phyloP scores from a whole-genome alignment of 2,113 vertebrate species.

The Etia nguti region DNA sequence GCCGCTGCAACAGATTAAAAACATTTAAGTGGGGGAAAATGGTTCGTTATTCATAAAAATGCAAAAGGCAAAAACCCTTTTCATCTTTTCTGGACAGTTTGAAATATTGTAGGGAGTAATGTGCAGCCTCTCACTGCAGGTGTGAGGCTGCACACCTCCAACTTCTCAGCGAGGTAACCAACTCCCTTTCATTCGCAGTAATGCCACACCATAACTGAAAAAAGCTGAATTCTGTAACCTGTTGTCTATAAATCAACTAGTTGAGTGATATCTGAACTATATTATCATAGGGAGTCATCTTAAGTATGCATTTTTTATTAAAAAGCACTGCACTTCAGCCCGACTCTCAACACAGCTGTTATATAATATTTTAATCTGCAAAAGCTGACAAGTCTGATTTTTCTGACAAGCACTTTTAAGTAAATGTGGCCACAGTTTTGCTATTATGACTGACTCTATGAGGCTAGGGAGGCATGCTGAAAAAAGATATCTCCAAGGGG shows the following conservation, averaged over 20 bases:
- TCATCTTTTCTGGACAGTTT: background rate
- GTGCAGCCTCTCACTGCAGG: background rate
- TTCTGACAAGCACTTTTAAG: background rate
- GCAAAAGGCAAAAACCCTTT: background rate
- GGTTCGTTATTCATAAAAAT: background rate
- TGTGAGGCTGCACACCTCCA: background rate
- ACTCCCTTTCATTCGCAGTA: background rate
- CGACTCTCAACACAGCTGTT: background rate
- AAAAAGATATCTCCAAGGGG: background rate
- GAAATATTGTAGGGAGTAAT: background rate
- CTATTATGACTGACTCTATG: background rate
- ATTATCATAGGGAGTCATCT: conserved; percentile 22
- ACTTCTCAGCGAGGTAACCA: background rate
- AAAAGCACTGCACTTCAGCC: background rate
- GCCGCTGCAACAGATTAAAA: background rate
- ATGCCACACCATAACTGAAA: background rate
- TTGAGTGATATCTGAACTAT: background rate
- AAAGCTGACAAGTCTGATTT: background rate
- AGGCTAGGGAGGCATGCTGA: background rate
- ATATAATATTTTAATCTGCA: background rate
- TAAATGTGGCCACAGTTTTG: background rate
- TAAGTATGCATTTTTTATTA: conserved; percentile 28
- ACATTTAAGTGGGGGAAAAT: background rate
- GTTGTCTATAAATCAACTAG: background rate
- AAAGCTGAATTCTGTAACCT: background rate